Base-by-base conservation (phyloP, 2,797 vertebrate genomes). In the Oophaga sylvatica region DNA sequence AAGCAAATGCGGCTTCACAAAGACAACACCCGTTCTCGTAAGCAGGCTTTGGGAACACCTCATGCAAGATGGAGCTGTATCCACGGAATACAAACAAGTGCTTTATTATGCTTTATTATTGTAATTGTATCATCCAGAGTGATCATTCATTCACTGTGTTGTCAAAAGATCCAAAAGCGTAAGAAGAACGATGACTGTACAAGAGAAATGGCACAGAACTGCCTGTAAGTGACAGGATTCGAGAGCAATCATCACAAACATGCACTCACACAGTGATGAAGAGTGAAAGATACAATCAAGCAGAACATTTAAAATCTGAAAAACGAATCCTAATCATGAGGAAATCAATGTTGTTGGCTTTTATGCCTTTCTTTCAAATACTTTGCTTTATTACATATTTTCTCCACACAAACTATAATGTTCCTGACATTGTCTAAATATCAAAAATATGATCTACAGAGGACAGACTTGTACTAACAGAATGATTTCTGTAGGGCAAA, bases 221-320 rank as follows among this genome's bases (percentile, higher is more conserved):
- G 41, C 8, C 29, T 83, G 16, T 62, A 81, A 67, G 65, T 68
- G 29, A 80, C 15, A 70, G 45, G 16, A 68, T 48, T 71, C 31
- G 63, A 70, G 12, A 62, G 67, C 67, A 81, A 75, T 81, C 79
- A n/a, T 81, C 80, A 87, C 65, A 87, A 81, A 77, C 57, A 76
- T 71, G 20, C 41, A 76, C 53, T 65, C 22, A 26, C 13, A 62
- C 60, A 16, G 76, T 80, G 77, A 80, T 35, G 13, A 56, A 41
- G 68, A 60, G 62, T 45, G 41, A 79, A 79, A 0, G 26, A 87
- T 78, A 78, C 63, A 87, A 82, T 87, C 80, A 77, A 73, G 71
- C 31, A 63, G 59, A 65, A 80, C 75, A 73, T 87, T 76, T 75
- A 82, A 83, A 77, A 67, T n/a, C 73, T n/a, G 19, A 22, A 81